Evolutionary conservation across 2,888 invertebrate species (phyloP), one percentile per base, ranked within the genome.

Genomic region (Opisthograptis luteolata): DNA sequence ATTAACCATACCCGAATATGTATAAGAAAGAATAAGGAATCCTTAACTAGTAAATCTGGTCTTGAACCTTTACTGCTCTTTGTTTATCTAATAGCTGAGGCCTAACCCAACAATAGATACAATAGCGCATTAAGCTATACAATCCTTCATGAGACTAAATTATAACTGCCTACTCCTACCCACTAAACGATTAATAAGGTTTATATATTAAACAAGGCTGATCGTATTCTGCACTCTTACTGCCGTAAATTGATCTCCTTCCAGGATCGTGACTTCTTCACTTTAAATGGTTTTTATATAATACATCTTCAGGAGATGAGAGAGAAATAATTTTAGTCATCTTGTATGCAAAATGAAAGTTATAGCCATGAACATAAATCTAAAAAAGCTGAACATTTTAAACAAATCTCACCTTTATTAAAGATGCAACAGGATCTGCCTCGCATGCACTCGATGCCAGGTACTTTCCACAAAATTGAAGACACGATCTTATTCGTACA

Each of bases 391-490:
- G 31, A 47, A 31, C 27, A 27, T 32, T 20, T 43, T 67, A 74
- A 79, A 20, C 14, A 79, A 74, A 76, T 73, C 87, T 85, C 70
- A 88, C 88, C 84, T 79, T 79, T 81, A 77, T 69, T 79, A 76
- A 79, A 86, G 81, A 78, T 85, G 84, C 84, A 86, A 85, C 87
- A 85, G 87, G 87, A 87, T 82, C 77, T 67, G 68, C 70, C 70
- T 78, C 72, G 68, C 73, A 73, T 79, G 76, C 84, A 84, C 83
- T 76, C 75, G 70, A 70, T 72, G 72, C 71, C 69, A n/a, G 74
- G 74, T 79, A 76, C 78, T 86, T 85, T 85, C 76, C 84, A 87
- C 85, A 78, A 86, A 86, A 82, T 68, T 76, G 64, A 76, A 79
- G 69, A 76, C 78, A 79, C 79, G 66, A 75, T 69, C 61, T 69